These are phyloP conservation scores for Parapsyche elsis DNA, from an alignment of 1,140 invertebrate genomes.

Conservation along the genomic window DNA sequence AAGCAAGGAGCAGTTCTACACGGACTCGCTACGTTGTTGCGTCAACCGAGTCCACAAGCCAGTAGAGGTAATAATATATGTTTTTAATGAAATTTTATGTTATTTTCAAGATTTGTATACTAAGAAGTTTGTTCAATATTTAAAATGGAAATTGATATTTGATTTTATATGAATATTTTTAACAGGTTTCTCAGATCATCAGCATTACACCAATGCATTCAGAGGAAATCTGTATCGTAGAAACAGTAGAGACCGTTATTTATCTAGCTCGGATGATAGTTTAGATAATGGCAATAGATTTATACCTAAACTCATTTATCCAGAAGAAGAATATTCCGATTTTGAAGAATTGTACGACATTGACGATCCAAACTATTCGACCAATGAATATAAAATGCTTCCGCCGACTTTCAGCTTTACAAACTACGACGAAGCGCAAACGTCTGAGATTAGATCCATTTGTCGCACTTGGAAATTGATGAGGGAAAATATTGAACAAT, in stretches of 20 bases:
- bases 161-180: neutral
- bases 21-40: conserved; percentile 92
- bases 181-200: conserved; percentile 9
- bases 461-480: conserved; percentile 3
- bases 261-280: conserved; percentile 66
- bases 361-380: neutral
- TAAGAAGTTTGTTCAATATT: neutral
- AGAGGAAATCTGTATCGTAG: neutral
- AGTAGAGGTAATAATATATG: conserved; percentile 74
- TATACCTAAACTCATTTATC: conserved; percentile 61
- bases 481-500: conserved; percentile 43
- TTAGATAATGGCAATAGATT: conserved; percentile 59
- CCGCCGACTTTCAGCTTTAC: conserved; percentile 48
- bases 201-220: neutral
- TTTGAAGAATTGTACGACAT: conserved; percentile 9
- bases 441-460: conserved; percentile 33
- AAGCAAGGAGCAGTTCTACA: conserved; percentile 98
- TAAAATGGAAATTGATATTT: neutral
- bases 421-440: conserved; percentile 36
- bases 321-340: conserved; percentile 59
- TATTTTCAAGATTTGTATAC: neutral
- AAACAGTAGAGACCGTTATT: conserved; percentile 36
- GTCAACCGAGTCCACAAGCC: conserved; percentile 89
- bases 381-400: conserved; percentile 7
- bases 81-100: conserved; percentile 7